phyloP scores from a whole-genome alignment of 2,113 vertebrate genomes.

The Cyanoderma ruficeps region DNA sequence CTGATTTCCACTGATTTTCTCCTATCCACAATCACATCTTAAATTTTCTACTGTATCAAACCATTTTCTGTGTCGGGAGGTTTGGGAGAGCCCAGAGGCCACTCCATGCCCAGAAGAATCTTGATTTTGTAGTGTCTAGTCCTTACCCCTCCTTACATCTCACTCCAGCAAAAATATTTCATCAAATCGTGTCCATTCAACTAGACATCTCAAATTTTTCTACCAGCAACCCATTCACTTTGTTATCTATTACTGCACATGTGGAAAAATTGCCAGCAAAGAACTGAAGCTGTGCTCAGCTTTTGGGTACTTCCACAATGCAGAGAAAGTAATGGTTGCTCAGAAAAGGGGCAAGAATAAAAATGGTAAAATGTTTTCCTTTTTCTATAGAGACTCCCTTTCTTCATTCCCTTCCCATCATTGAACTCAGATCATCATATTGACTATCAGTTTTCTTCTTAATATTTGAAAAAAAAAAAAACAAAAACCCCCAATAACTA shows the following conservation, averaged over 20 bases:
- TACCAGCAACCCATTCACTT: background rate
- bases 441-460: fast-evolving
- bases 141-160: background rate
- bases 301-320: background rate
- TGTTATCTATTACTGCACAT: background rate
- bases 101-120: background rate
- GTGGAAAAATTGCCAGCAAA: background rate
- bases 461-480: background rate
- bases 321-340: background rate
- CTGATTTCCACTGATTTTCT: background rate
- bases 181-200: background rate
- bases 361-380: background rate
- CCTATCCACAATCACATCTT: background rate
- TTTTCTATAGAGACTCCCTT: background rate
- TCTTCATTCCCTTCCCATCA: background rate
- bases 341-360: background rate
- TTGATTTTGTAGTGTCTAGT: background rate
- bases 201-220: background rate
- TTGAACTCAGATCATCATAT: background rate
- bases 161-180: background rate
- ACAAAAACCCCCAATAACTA: fast-evolving
- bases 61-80: background rate
- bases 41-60: background rate
- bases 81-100: background rate
- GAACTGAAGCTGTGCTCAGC: background rate